These are phyloP conservation scores for Strongylocentrotus purpuratus DNA, from an alignment of 35 echinoderm and acorn worm species.

Conservation along the genomic window DNA sequence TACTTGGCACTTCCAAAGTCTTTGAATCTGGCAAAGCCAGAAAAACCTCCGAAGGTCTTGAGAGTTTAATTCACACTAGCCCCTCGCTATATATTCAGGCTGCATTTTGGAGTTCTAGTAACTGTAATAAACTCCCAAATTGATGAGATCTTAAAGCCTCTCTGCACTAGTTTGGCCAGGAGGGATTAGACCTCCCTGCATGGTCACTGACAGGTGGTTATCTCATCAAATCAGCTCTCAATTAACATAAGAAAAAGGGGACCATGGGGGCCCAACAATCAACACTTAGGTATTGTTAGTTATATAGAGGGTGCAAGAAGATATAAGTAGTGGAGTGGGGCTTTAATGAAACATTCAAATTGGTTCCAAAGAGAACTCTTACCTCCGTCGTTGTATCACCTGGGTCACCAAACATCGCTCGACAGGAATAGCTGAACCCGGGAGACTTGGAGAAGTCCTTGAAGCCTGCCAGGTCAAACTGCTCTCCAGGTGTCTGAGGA, in stretches of 20 bases:
- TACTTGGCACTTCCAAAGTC: neutral
- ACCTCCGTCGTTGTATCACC: neutral
- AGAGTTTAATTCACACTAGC: neutral
- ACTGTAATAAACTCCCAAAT: too few species aligned
- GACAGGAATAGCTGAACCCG: conserved; percentile 34
- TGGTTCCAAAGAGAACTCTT: neutral
- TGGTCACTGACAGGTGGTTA: too few species aligned
- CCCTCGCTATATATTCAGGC: neutral
- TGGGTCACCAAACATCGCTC: conserved; percentile 47
- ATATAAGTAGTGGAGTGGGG: neutral
- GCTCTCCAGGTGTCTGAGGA: neutral
- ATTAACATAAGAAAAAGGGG: too few species aligned
- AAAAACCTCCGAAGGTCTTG: neutral
- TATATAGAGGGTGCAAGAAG: too few species aligned
- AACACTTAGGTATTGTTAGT: too few species aligned
- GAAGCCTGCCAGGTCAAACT: neutral
- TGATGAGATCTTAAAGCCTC: too few species aligned
- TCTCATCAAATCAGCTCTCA: too few species aligned
- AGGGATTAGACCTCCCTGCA: too few species aligned
- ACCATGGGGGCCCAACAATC: too few species aligned
- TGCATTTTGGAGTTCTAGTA: neutral
- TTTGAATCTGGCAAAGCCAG: neutral
- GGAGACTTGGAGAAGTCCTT: conserved; percentile 14
- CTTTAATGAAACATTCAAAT: neutral
- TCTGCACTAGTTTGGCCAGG: too few species aligned